Evolutionary conservation across 2,113 vertebrate genomes (phyloP).

Genomic region (Leptosomus discolor): DNA sequence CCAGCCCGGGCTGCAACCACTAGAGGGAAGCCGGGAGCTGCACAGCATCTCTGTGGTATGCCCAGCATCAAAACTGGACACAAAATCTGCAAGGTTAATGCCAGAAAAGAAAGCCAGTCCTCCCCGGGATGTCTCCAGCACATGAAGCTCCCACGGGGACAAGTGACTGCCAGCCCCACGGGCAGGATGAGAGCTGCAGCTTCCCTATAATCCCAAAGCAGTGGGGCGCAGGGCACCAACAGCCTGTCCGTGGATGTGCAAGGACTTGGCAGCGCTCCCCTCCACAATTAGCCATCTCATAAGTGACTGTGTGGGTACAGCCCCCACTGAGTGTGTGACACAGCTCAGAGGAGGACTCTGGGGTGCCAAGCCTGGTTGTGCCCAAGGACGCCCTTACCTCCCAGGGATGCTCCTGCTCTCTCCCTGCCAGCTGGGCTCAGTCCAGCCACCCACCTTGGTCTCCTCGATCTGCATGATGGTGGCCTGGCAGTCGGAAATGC

Average conservation of each 20-base stretch:
- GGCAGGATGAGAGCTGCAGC: accelerated
- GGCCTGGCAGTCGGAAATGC: constrained; percentile 94
- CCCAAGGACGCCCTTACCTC: not conserved
- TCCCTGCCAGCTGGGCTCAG: not conserved
- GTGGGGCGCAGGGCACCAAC: not conserved
- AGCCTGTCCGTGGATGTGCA: not conserved
- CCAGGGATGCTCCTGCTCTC: not conserved
- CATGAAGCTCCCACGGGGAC: not conserved
- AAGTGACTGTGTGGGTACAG: not conserved
- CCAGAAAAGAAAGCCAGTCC: not conserved
- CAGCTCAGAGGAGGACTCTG: not conserved
- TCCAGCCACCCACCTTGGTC: constrained; percentile 80
- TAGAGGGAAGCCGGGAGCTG: not conserved
- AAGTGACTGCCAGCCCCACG: accelerated
- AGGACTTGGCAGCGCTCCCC: not conserved
- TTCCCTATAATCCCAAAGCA: not conserved
- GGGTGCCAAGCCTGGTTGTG: not conserved
- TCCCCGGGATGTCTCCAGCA: not conserved
- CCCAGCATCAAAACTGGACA: not conserved
- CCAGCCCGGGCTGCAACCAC: not conserved
- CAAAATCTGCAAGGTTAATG: not conserved
- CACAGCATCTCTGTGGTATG: accelerated
- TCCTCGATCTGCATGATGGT: constrained; percentile 97
- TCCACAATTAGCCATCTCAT: not conserved
- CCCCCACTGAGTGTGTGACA: not conserved